These are phyloP conservation scores for Bathybates hornii DNA, from an alignment of 2,113 vertebrate genomes.

Conservation along the genomic window DNA sequence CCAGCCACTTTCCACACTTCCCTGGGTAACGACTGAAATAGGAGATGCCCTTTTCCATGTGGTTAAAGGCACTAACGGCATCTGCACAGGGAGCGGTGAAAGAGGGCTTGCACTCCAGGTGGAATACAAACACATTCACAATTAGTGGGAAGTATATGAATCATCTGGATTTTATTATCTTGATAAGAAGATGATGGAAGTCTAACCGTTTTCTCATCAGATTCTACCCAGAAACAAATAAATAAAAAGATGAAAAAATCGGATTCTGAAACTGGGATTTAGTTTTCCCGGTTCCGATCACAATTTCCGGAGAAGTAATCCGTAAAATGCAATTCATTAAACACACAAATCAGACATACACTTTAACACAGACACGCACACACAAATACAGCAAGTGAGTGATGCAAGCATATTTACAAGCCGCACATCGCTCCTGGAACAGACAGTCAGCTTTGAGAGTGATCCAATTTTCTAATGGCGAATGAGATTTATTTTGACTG, in stretches of 20 bases:
- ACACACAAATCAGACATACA: not conserved
- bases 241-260: not conserved
- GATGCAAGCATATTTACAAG: conserved; percentile 14
- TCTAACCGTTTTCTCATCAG: not conserved
- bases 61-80: conserved; percentile 49
- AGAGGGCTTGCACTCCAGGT: not conserved
- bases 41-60: conserved; percentile 54
- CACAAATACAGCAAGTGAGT: not conserved
- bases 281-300: not conserved
- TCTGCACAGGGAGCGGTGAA: conserved; percentile 23
- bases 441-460: conserved; percentile 1
- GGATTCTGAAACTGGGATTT: not conserved
- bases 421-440: conserved; percentile 2
- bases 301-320: not conserved
- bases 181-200: not conserved
- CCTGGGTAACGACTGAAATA: conserved; percentile 59
- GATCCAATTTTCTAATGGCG: conserved; percentile 42
- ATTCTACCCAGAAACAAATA: not conserved
- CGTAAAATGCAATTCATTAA: not conserved
- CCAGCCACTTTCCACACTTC: conserved; percentile 53
- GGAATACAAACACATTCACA: not conserved
- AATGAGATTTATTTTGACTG: conserved; percentile 46
- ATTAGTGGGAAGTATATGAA: not conserved
- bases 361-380: not conserved
- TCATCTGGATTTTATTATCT: not conserved